Evolutionary conservation across 2,113 vertebrate species (phyloP), one percentile per base, ranked within the genome.

Genomic region (Sturnus vulgaris): DNA sequence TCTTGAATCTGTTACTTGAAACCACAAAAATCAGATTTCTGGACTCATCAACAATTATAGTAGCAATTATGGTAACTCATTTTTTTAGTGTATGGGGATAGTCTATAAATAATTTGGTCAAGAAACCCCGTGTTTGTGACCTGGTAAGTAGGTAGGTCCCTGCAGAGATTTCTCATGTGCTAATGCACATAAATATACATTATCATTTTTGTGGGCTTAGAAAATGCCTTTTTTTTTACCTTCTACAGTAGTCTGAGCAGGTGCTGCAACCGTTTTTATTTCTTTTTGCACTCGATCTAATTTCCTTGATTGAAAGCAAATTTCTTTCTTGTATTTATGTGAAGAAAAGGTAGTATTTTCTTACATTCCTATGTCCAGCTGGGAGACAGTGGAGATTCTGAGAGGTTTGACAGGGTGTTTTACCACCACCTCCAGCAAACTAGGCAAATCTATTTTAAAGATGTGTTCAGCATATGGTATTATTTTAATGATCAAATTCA

Each of bases 381-480:
- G 97, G 88, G 88, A 96, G 93, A 93, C 90, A 95, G 90, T 81
- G 78, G 82, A 72, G 59, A 47, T 87, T 95, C 87, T 93, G 75
- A 86, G 75, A 86, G 86, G 83, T 70, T 37, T 79, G 90, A 95
- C 92, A 84, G 69, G 78, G 61, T 92, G 59, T 95, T 98, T 97
- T 97, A 94, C 94, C 91, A 92, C 84, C 95, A 86, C 88, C 49
- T 96, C 89, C 64, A 66, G 75, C 70, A 92, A 52, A 92, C 86
- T 21, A 59, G 78, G 68, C 47, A 91, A 96, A 92, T 95, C 90
- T 97, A 79, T 94, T 97, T 94, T 92, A 93, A 96, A 96, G 85
- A 97, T 96, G 60, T 97, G 69, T 95, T 78, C 93, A 93, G 68
- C 96, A 97, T 96, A 95, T 97, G 96, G 92, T 96, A 90, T 97